These are phyloP conservation scores for Coregonus clupeaformis DNA, from an alignment of 2,113 vertebrate species.

Conservation along the genomic window DNA sequence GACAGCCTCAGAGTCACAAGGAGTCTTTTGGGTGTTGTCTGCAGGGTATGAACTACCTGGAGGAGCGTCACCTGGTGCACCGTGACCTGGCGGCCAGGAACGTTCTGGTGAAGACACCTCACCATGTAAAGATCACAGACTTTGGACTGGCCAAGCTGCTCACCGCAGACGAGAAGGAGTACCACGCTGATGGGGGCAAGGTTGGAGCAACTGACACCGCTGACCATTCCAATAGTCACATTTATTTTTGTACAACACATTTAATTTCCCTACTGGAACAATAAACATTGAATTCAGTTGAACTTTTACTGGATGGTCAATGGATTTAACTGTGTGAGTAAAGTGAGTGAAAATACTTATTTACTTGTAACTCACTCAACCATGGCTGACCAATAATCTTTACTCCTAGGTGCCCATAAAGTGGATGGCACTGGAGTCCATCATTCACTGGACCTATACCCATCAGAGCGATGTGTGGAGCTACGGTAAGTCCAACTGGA, in stretches of 20 bases:
- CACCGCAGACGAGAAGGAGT: conserved; percentile 87
- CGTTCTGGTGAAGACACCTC: conserved; percentile 89
- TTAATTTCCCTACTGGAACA: no score
- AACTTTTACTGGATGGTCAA: no score
- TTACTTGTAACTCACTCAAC: no score
- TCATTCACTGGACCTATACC: conserved; percentile 91
- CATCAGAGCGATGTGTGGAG: conserved; percentile 98
- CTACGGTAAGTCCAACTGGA: conserved; percentile 80
- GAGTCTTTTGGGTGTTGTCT: conserved; percentile 13
- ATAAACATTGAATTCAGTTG: no score
- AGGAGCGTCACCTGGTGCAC: conserved; percentile 91
- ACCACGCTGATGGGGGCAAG: conserved; percentile 90
- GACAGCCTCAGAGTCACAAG: conserved; percentile 5
- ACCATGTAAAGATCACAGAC: conserved; percentile 93
- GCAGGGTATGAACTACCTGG: conserved; percentile 94
- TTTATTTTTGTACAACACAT: no score
- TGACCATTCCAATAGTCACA: no score
- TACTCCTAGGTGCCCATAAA: conserved; percentile 89
- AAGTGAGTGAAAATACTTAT: not conserved
- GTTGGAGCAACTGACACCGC: conserved; percentile 36
- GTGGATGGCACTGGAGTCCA: conserved; percentile 97
- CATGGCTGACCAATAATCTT: no score
- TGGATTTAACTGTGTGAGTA: not conserved
- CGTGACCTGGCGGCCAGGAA: conserved; percentile 93
- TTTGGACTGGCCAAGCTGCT: conserved; percentile 92